Conservation (phyloP, 2,113 vertebrate genomes). For the Pholis gunnellus region DNA sequence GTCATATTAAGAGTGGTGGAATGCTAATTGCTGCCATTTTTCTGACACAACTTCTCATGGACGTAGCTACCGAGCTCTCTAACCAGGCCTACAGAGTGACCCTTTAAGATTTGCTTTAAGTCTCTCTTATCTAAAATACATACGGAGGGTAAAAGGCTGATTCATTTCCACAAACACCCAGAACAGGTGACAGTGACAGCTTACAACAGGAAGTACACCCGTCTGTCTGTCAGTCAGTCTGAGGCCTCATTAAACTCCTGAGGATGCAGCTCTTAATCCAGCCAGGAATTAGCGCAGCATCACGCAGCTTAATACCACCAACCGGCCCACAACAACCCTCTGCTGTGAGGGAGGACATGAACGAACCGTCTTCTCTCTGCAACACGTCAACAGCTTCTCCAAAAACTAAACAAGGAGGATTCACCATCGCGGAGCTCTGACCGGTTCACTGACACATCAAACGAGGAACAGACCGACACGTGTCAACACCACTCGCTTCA, state of each 20-base stretch:
- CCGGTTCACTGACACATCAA: not conserved
- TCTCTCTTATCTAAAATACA: not conserved
- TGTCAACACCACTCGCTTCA: not conserved
- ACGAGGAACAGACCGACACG: not conserved
- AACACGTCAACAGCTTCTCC: conserved; percentile 9
- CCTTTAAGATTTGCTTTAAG: not conserved
- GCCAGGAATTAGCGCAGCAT: conserved; percentile 54
- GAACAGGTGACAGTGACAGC: not conserved
- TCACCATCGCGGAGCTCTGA: not conserved
- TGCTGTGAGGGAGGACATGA: not conserved
- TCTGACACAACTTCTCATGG: not conserved
- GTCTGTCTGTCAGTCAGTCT: not conserved
- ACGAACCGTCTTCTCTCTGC: conserved; percentile 10
- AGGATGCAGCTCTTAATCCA: conserved; percentile 58
- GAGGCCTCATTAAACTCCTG: conserved; percentile 3
- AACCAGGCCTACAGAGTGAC: not conserved
- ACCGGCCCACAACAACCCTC: conserved; percentile 8
- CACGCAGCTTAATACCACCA: conserved; percentile 23
- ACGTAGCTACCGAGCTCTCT: not conserved
- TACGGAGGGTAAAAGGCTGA: not conserved
- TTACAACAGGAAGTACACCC: not conserved
- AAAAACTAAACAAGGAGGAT: not conserved
- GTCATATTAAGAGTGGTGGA: no score
- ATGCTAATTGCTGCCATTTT: not conserved
- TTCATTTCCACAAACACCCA: not conserved